Evolutionary conservation across 2,888 invertebrate genomes (phyloP).

Genomic region (Plagodis dolabraria): DNA sequence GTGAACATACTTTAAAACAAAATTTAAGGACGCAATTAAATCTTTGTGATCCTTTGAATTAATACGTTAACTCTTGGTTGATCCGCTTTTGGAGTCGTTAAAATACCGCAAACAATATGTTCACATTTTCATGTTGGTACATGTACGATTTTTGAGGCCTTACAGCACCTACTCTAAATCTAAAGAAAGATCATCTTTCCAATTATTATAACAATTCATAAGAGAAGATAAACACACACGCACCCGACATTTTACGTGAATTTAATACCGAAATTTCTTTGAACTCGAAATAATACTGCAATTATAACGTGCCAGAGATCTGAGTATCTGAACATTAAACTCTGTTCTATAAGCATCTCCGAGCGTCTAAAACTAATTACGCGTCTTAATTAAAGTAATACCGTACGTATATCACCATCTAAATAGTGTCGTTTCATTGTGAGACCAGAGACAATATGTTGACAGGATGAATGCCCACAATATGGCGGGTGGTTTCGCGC

Average conservation of each 20-base stretch:
- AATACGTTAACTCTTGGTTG: slow-evolving; percentile 64
- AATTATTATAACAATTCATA: slow-evolving; percentile 51
- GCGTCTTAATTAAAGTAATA: slow-evolving; percentile 79
- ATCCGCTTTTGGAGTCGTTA: slow-evolving; percentile 66
- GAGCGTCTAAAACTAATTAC: slow-evolving; percentile 73
- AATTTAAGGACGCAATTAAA: slow-evolving; percentile 76
- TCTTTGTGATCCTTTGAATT: slow-evolving; percentile 72
- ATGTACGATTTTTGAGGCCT: slow-evolving; percentile 48
- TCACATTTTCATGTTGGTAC: slow-evolving; percentile 21
- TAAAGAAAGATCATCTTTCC: slow-evolving; percentile 40
- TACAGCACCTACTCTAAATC: slow-evolving; percentile 47
- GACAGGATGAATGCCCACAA: slow-evolving; percentile 81
- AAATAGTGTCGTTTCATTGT: slow-evolving; percentile 78
- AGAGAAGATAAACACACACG: slow-evolving; percentile 49
- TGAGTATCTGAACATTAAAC: slow-evolving; percentile 51
- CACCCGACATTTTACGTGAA: slow-evolving; percentile 42
- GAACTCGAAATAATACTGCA: slow-evolving; percentile 55
- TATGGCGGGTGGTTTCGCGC: slow-evolving; percentile 76
- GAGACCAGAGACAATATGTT: slow-evolving; percentile 79
- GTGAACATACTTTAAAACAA: slow-evolving; percentile 65
- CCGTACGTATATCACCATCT: slow-evolving; percentile 74
- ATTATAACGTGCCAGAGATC: slow-evolving; percentile 53
- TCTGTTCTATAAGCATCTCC: slow-evolving; percentile 57
- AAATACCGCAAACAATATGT: slow-evolving; percentile 58
- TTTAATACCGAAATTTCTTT: slow-evolving; percentile 59